Percentiles rank a stretch among this genome's conserved stretches.
Conservation (phyloP, 2,888 invertebrate genomes). For the Pseudolycoriella hygida region DNA sequence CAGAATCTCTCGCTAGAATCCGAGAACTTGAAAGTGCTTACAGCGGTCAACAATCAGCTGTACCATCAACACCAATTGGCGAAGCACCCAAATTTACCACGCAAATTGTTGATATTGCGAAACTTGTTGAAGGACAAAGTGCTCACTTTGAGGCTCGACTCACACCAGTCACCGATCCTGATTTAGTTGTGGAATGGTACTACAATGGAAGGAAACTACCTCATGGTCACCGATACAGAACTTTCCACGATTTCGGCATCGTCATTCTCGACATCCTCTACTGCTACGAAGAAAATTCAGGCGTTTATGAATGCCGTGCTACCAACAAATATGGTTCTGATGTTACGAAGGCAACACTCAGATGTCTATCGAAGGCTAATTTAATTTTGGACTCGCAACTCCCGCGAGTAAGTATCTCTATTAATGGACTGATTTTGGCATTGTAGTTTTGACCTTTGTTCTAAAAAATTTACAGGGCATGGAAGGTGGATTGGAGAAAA, state of each 20-base stretch:
- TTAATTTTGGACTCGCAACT: constrained; percentile 84
- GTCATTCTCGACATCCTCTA: constrained; percentile 90
- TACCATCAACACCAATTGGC: constrained; percentile 44
- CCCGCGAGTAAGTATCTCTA: constrained; percentile 50
- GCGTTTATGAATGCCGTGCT: constrained; percentile 84
- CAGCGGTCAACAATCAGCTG: constrained; percentile 42
- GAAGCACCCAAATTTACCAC: constrained; percentile 82
- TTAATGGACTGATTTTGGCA: background rate
- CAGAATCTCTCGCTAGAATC: constrained; percentile 75
- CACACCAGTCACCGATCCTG: constrained; percentile 87
- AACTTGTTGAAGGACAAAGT: constrained; percentile 85
- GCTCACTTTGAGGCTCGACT: constrained; percentile 87
- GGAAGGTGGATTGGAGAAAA: constrained; percentile 88
- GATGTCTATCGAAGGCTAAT: constrained; percentile 76
- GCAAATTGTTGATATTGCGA: constrained; percentile 67
- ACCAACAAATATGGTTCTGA: constrained; percentile 82
- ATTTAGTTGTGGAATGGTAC: constrained; percentile 88
- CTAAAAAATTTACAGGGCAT: constrained; percentile 43
- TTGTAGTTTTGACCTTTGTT: background rate
- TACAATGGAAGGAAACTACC: constrained; percentile 84
- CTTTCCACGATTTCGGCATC: constrained; percentile 94
- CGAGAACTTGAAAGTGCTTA: constrained; percentile 63
- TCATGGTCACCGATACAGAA: constrained; percentile 89
- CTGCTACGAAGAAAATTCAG: constrained; percentile 92
- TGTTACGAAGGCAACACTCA: constrained; percentile 64